These are phyloP conservation scores for Stenodema calcarata DNA, from an alignment of 2,888 invertebrate species.

Conservation along the genomic window DNA sequence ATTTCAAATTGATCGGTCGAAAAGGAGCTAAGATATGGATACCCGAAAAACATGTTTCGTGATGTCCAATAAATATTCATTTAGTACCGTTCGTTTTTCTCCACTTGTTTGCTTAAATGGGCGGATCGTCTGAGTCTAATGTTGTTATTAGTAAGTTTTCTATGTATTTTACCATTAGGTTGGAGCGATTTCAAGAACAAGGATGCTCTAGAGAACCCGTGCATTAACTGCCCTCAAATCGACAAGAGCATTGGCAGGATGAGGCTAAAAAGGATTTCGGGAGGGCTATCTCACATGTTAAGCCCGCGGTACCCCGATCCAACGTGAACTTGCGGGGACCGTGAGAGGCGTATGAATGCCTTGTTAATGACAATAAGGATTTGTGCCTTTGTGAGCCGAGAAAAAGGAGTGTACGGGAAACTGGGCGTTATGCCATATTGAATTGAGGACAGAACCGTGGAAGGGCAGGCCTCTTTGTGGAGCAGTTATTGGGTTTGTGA, in stretches of 20 bases:
- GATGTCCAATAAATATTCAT: no score
- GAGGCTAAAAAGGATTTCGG: neutral
- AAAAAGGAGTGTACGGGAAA: neutral
- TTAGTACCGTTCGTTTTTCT: no score
- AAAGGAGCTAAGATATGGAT: no score
- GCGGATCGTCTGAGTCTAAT: no score
- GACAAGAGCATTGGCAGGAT: neutral
- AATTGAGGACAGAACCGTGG: conserved; percentile 9
- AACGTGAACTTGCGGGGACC: neutral
- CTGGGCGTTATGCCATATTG: conserved; percentile 33
- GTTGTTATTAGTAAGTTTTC: no score
- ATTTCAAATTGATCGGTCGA: no score
- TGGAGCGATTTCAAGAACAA: no score
- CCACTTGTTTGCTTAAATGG: no score
- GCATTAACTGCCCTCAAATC: neutral
- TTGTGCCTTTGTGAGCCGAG: conserved; percentile 10
- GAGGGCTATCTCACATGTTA: neutral
- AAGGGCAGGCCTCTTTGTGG: conserved; percentile 14
- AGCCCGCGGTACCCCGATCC: neutral
- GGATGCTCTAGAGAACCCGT: no score
- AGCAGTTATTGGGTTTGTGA: conserved; percentile 38
- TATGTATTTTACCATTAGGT: no score
- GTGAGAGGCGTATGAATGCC: conserved; percentile 13
- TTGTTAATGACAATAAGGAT: conserved; percentile 19
- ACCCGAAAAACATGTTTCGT: no score